These are phyloP conservation scores for Carassius carassius DNA, from an alignment of 2,113 vertebrate genomes.

Conservation along the genomic window DNA sequence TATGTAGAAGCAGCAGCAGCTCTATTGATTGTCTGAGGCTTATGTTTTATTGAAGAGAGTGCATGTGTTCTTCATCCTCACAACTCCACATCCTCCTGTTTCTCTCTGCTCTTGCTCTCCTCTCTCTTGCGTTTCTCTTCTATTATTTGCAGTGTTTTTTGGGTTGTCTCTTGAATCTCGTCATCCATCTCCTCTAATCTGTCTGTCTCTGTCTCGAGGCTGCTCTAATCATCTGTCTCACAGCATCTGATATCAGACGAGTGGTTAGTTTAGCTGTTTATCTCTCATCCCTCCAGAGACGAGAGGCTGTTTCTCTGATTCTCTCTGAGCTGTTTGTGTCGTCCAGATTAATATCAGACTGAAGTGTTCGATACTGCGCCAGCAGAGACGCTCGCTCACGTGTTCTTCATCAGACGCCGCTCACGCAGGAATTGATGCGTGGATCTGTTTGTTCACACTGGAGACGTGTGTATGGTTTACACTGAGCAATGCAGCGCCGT, in stretches of 20 bases:
- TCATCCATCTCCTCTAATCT: slow-evolving; percentile 38
- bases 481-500: background rate
- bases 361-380: background rate
- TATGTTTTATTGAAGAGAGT: slow-evolving; percentile 68
- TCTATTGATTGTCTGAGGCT: slow-evolving; percentile 55
- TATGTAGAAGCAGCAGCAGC: slow-evolving; percentile 1
- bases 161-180: background rate
- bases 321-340: background rate
- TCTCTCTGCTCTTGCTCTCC: background rate
- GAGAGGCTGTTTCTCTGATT: slow-evolving; percentile 11
- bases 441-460: background rate
- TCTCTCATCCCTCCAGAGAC: slow-evolving; percentile 6
- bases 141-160: background rate
- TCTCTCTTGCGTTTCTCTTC: background rate
- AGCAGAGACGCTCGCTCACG: background rate
- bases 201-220: slow-evolving; percentile 19
- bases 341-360: slow-evolving; percentile 9
- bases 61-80: background rate
- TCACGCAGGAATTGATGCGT: background rate
- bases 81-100: background rate
- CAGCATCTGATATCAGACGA: slow-evolving; percentile 22
- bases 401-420: background rate
- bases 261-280: slow-evolving; percentile 33
- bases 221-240: slow-evolving; percentile 2
- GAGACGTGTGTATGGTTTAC: no score